Conservation (phyloP, 2,888 invertebrate species). For the Thereva nobilitata region DNA sequence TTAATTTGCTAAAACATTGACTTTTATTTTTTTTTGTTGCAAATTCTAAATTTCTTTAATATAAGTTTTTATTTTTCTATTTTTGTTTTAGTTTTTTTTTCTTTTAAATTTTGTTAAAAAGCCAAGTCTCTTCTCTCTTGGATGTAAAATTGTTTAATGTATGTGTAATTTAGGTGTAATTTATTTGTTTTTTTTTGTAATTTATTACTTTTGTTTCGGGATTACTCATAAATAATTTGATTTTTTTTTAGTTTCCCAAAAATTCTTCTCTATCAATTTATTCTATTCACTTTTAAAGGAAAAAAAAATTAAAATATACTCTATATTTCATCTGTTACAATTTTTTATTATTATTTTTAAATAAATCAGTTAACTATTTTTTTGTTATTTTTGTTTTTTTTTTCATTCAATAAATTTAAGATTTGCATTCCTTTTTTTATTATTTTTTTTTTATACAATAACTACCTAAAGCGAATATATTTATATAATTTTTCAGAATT, state of each 20-base stretch:
- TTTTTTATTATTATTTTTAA: slow-evolving; percentile 7
- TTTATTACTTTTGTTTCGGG: too few relatives aligned
- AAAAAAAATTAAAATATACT: too few relatives aligned
- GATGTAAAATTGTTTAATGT: slow-evolving; percentile 9
- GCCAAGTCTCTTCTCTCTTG: slow-evolving; percentile 8
- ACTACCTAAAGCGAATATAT: too few relatives aligned
- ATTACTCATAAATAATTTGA: too few relatives aligned
- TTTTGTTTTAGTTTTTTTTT: background rate
- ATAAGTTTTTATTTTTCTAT: slow-evolving; percentile 14
- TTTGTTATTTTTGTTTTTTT: slow-evolving; percentile 10
- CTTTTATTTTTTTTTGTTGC: slow-evolving; percentile 12
- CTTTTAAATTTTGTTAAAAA: slow-evolving; percentile 11
- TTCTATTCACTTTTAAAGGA: too few relatives aligned
- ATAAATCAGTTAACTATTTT: slow-evolving; percentile 18
- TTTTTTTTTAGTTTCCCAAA: too few relatives aligned
- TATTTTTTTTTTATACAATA: background rate
- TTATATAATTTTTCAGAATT: too few relatives aligned
- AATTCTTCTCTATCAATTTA: too few relatives aligned
- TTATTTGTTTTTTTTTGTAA: too few relatives aligned
- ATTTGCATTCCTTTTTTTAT: background rate
- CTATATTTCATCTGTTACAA: background rate
- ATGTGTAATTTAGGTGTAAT: too few relatives aligned
- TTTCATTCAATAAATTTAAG: background rate
- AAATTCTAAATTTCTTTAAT: slow-evolving; percentile 10
- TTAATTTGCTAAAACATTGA: background rate